phyloP scores from a whole-genome alignment of 2,888 invertebrate species.

The Agelastica alni region DNA sequence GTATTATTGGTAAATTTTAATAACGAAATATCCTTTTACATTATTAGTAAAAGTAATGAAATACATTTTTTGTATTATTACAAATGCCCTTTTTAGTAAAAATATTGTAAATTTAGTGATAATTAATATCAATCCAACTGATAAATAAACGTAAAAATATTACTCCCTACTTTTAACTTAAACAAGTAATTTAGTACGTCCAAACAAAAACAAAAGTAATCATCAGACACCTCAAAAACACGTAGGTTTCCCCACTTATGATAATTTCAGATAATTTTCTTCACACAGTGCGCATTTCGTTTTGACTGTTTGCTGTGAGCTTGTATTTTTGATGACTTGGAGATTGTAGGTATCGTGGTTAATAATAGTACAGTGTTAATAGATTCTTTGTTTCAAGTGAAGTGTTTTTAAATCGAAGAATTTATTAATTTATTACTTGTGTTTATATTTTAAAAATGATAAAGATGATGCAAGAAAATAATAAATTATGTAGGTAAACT shows the following conservation, averaged over 20 bases:
- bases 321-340: constrained; percentile 29
- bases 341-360: constrained; percentile 20
- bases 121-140: too few species aligned
- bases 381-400: constrained; percentile 17
- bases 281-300: constrained; percentile 31
- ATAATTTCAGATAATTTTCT: constrained; percentile 27
- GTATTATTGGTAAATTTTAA: too few species aligned
- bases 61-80: too few species aligned
- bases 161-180: constrained; percentile 3
- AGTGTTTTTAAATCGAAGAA: not conserved
- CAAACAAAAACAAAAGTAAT: constrained; percentile 27
- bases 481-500: constrained; percentile 4
- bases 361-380: constrained; percentile 2
- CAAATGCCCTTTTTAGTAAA: too few species aligned
- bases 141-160: not conserved
- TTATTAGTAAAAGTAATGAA: too few species aligned
- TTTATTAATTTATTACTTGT: not conserved
- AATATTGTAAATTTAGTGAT: too few species aligned
- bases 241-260: constrained; percentile 31
- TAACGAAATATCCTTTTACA: too few species aligned
- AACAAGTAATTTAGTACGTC: constrained; percentile 16
- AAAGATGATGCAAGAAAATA: constrained; percentile 8
- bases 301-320: constrained; percentile 20
- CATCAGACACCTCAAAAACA: constrained; percentile 25
- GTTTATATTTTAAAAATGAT: not conserved